phyloP scores from a whole-genome alignment of 2,888 invertebrate genomes.

The Lithosia quadra region DNA sequence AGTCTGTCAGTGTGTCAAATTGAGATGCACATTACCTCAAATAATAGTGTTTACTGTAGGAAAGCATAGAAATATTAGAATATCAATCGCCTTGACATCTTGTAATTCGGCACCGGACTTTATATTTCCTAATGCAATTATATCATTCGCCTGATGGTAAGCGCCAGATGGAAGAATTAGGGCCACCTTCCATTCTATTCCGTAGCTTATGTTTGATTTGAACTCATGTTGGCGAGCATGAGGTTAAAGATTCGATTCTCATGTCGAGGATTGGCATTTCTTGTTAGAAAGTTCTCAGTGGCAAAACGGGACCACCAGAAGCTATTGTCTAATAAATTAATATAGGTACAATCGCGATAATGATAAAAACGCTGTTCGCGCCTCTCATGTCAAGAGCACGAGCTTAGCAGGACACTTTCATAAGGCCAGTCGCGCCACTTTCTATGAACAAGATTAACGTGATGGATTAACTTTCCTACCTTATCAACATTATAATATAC shows the following conservation, averaged over 20 bases:
- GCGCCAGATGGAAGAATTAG: too few relatives aligned
- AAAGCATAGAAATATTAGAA: too few relatives aligned
- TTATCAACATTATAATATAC: constrained; percentile 27
- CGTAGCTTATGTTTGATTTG: too few relatives aligned
- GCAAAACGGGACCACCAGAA: too few relatives aligned
- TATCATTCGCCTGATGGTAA: too few relatives aligned
- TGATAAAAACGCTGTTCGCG: not conserved
- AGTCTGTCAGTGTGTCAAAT: too few relatives aligned
- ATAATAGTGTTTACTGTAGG: too few relatives aligned
- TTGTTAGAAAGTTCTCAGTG: not conserved
- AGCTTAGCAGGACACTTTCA: constrained; percentile 19
- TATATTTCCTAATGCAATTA: too few relatives aligned
- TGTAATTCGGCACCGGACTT: too few relatives aligned
- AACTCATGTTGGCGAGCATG: not conserved
- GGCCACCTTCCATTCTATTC: too few relatives aligned
- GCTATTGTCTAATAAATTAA: not conserved
- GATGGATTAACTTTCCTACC: constrained; percentile 40
- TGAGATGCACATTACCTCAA: too few relatives aligned
- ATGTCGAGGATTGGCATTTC: not conserved
- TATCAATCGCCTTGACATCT: too few relatives aligned
- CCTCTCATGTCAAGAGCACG: not conserved
- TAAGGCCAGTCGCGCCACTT: constrained; percentile 33
- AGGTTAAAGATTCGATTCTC: not conserved
- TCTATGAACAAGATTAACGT: constrained; percentile 41
- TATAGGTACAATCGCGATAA: not conserved